A percentile compares a stretch with the other conserved stretches of the same genome.
These are phyloP conservation scores for Hephaestus fuliginosus DNA, from an alignment of 2,797 vertebrate species.

Conservation along the genomic window DNA sequence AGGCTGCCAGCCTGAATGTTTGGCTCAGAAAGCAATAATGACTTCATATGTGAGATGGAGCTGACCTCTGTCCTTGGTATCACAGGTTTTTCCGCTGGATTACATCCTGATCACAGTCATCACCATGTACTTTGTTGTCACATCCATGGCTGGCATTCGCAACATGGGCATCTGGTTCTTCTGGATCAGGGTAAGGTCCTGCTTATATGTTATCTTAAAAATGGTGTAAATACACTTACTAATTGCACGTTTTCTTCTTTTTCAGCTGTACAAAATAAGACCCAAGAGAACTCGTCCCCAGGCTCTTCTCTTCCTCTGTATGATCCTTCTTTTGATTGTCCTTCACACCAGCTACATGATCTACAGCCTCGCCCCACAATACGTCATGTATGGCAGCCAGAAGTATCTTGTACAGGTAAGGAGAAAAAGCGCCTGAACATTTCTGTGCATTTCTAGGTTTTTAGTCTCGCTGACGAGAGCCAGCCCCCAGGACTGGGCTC, in stretches of 20 bases:
- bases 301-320: slow-evolving; percentile 97
- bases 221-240: background rate
- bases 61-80: slow-evolving; percentile 48
- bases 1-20: slow-evolving; percentile 19
- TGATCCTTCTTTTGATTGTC: slow-evolving; percentile 98
- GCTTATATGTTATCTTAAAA: background rate
- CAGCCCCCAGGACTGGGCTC: slow-evolving; percentile 9
- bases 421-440: slow-evolving; percentile 8
- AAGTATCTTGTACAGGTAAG: slow-evolving; percentile 94
- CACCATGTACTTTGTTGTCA: slow-evolving; percentile 98
- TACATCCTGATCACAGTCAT: slow-evolving; percentile 97
- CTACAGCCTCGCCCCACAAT: slow-evolving; percentile 98
- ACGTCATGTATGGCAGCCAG: slow-evolving; percentile 99
- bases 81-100: slow-evolving; percentile 97
- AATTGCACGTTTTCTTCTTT: slow-evolving; percentile 19
- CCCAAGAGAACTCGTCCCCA: slow-evolving; percentile 94
- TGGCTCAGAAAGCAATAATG: slow-evolving; percentile 25
- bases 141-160: slow-evolving; percentile 98
- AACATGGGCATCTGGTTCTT: slow-evolving; percentile 99
- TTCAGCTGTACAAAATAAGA: slow-evolving; percentile 97
- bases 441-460: slow-evolving; percentile 20
- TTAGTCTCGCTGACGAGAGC: slow-evolving; percentile 24
- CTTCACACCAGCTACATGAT: slow-evolving; percentile 99
- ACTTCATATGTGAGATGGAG: background rate
- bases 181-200: slow-evolving; percentile 92